Evolutionary conservation across 2,888 invertebrate genomes (phyloP).

Genomic region (Drosophila tanythrix): DNA sequence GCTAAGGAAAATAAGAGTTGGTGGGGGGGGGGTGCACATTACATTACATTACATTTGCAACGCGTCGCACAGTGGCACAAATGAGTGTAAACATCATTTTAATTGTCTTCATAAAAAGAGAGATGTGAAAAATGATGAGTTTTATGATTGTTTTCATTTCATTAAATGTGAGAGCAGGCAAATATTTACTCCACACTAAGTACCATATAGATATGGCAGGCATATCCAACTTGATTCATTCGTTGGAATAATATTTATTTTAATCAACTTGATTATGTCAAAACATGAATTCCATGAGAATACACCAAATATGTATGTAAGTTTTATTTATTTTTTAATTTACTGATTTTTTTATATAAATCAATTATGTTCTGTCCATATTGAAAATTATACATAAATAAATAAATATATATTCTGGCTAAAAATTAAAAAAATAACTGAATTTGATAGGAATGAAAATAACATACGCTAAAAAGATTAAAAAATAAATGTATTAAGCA

Average conservation of each 20-base stretch:
- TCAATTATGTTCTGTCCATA: too few species aligned
- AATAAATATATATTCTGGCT: too few species aligned
- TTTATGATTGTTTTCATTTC: not conserved
- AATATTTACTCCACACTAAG: not conserved
- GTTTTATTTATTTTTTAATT: too few species aligned
- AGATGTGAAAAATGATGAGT: not conserved
- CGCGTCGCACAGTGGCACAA: constrained; percentile 27
- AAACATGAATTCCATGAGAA: not conserved
- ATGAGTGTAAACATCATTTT: not conserved
- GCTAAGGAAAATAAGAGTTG: not conserved
- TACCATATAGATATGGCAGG: not conserved
- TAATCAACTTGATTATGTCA: not conserved
- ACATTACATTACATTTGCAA: constrained; percentile 26
- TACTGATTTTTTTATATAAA: too few species aligned
- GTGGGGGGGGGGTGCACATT: not conserved
- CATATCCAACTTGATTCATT: not conserved
- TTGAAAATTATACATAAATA: too few species aligned
- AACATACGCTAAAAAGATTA: too few species aligned
- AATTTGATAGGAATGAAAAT: not conserved
- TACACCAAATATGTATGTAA: fast-evolving
- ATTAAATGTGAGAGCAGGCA: not conserved
- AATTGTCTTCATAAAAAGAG: not conserved
- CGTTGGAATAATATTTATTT: not conserved
- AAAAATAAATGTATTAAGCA: too few species aligned
- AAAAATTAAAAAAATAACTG: not conserved